A percentile compares a stretch with the other conserved stretches of the same genome.
phyloP scores from a whole-genome alignment of 2,888 invertebrate genomes.

The Metalampra italica region DNA sequence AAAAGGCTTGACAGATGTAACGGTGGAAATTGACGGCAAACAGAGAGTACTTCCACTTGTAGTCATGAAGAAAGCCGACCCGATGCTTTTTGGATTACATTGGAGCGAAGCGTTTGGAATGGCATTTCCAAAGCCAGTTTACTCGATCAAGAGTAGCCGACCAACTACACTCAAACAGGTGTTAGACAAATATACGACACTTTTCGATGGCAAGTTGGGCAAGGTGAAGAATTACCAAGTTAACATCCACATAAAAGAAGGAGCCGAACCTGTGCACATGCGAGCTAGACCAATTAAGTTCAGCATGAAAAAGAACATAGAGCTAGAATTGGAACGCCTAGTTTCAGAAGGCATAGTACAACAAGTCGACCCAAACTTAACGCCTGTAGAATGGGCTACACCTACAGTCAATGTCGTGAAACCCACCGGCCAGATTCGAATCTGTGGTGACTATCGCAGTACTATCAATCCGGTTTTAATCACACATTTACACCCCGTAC shows the following conservation, averaged over 20 bases:
- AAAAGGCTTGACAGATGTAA: slow-evolving; percentile 7
- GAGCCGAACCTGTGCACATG: neutral
- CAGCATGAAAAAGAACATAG: slow-evolving; percentile 4
- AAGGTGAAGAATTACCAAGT: slow-evolving; percentile 8
- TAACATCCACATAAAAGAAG: neutral
- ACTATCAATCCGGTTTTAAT: no score
- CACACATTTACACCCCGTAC: no score
- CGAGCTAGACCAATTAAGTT: slow-evolving; percentile 1
- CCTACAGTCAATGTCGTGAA: no score
- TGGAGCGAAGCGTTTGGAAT: slow-evolving; percentile 9
- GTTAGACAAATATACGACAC: neutral
- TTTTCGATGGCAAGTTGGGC: slow-evolving; percentile 9
- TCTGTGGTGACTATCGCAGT: no score
- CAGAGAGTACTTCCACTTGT: slow-evolving; percentile 5
- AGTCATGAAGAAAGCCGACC: slow-evolving; percentile 8
- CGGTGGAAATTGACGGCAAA: slow-evolving; percentile 3
- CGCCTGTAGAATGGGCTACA: neutral
- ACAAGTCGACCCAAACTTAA: neutral
- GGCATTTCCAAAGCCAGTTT: slow-evolving; percentile 9
- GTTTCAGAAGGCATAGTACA: neutral
- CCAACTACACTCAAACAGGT: slow-evolving; percentile 1
- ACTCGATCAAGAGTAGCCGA: slow-evolving; percentile 1
- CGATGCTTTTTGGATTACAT: slow-evolving; percentile 12
- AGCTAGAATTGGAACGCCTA: slow-evolving; percentile 1
- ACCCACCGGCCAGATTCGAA: no score